phyloP scores from a whole-genome alignment of 2,888 invertebrate genomes.

The Galerucella calmariensis region DNA sequence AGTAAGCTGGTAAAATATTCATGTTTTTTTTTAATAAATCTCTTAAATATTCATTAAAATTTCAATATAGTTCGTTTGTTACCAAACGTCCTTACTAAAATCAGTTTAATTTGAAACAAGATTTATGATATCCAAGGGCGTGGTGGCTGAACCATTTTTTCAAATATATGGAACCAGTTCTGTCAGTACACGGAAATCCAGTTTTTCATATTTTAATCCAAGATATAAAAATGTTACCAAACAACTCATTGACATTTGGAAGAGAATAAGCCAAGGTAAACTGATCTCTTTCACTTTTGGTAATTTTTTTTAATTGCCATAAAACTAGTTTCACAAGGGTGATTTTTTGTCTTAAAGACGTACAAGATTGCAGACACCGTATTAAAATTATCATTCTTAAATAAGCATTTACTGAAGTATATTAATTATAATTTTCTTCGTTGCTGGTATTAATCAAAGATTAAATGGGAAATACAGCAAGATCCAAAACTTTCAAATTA shows the following conservation, averaged over 20 bases:
- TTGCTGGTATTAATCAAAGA: no score
- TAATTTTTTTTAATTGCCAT: slow-evolving; percentile 1
- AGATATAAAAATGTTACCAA: slow-evolving; percentile 2
- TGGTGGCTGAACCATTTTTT: background rate
- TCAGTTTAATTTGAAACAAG: background rate
- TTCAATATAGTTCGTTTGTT: background rate
- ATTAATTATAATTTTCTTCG: no score
- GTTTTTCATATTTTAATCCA: slow-evolving; percentile 8
- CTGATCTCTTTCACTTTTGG: slow-evolving; percentile 17
- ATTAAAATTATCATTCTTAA: background rate
- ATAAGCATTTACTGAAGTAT: no score
- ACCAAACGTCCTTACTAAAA: background rate
- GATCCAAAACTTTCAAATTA: no score
- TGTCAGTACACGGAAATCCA: slow-evolving; percentile 15
- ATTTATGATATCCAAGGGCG: background rate
- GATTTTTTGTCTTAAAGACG: background rate
- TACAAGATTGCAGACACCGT: no score
- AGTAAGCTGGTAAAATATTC: background rate
- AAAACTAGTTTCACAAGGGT: slow-evolving; percentile 14
- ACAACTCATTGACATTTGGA: slow-evolving; percentile 15
- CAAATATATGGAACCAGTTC: slow-evolving; percentile 17
- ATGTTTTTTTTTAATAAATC: background rate
- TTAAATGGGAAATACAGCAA: no score
- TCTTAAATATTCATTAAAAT: background rate
- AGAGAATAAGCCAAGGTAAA: slow-evolving; percentile 16